These are phyloP conservation scores for Thamnophis sirtalis DNA, from an alignment of 2,113 vertebrate genomes.

Conservation along the genomic window DNA sequence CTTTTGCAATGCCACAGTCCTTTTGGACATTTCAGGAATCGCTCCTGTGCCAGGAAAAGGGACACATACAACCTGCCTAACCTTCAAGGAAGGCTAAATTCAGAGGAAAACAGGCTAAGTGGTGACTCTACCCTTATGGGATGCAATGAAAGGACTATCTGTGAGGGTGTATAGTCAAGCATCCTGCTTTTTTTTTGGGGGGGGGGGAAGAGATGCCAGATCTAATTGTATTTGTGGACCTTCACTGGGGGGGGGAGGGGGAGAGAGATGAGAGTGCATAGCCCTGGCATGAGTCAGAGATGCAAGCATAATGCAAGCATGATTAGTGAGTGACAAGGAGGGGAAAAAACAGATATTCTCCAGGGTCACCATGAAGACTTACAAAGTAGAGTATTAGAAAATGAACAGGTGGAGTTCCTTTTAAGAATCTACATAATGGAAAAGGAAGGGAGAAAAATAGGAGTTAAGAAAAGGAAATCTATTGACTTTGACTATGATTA, in stretches of 20 bases:
- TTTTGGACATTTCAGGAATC: background rate
- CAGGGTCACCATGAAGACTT: constrained; percentile 77
- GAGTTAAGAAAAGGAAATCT: constrained; percentile 74
- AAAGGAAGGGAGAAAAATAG: constrained; percentile 75
- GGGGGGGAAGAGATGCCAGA: background rate
- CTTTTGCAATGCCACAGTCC: background rate
- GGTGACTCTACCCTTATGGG: background rate
- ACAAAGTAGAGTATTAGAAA: constrained; percentile 91
- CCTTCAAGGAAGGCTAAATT: background rate
- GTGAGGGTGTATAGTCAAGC: background rate
- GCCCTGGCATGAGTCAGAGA: constrained; percentile 45
- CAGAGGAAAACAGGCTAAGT: background rate
- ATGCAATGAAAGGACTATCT: background rate
- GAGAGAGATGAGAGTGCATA: constrained; percentile 3
- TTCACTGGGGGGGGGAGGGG: too few species aligned
- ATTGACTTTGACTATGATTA: background rate
- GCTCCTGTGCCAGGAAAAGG: background rate
- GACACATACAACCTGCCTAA: background rate
- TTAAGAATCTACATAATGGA: constrained; percentile 92
- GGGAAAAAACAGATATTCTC: constrained; percentile 59
- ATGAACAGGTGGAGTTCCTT: constrained; percentile 84
- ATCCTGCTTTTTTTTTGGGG: too few species aligned
- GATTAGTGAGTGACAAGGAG: constrained; percentile 68
- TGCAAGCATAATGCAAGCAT: constrained; percentile 62
- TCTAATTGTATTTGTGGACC: background rate